Evolutionary conservation across 2,888 invertebrate species (phyloP), one percentile per base, ranked within the genome.

Genomic region (Lasioglossum pauxillum): DNA sequence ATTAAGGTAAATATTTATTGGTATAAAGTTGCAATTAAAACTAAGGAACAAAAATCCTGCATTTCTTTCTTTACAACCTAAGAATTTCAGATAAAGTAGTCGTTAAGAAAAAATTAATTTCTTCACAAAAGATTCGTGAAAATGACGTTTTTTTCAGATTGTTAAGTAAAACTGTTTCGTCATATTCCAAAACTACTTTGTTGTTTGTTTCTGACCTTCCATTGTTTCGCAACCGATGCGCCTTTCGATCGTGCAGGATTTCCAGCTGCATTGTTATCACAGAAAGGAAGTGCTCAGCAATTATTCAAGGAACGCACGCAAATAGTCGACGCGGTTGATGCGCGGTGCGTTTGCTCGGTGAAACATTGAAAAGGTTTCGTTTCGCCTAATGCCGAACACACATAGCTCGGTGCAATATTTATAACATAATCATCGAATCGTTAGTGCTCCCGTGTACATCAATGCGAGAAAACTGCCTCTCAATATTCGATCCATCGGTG

Each of bases 401-500:
- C n/a, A 27, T 19, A 38, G 19, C 31, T 64, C 41, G 12, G 49
- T 83, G 77, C 69, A 84, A 89, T 86, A 91, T 91, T 86, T 86
- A 86, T 80, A 75, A 53, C 75, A 74, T 86, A 90, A 91, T 91
- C 87, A 82, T 75, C 67, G 53, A 81, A 82, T 84, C 72, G 73
- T 87, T 83, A 64, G 57, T 38, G 74, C 49, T 23, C 31, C 7
- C 41, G 14, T 44, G 16, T 7, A 16, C 72, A 41, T 7, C 19
- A 53, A 69, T 12, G 57, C 27, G 78, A 64, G 80, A 83, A 77
- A 90, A 83, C 44, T 77, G 41, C 72, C 35, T 31, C 12, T 74
- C 57, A 38, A 57, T 86, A 84, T 80, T 82, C 74, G 74, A 78
- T 76, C 46, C 38, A 82, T 72, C 49, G 49, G 31, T 78, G 84